phyloP scores from a whole-genome alignment of 2,113 vertebrate genomes.

The Salvelinus sp. region DNA sequence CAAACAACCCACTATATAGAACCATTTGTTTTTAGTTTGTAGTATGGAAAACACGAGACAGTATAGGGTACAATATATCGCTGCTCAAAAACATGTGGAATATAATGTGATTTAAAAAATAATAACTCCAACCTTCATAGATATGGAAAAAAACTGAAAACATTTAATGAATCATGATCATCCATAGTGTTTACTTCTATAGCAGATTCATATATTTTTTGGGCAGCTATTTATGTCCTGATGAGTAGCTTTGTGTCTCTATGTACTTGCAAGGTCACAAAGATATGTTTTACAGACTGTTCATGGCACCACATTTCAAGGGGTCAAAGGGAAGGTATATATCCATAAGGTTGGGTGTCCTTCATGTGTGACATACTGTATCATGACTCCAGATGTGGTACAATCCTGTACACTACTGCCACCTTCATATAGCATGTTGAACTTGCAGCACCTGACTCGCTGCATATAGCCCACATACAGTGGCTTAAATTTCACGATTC shows the following conservation, averaged over 20 bases:
- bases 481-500: background rate
- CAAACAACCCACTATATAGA: too few relatives aligned
- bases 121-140: background rate
- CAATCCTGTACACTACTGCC: constrained; percentile 22
- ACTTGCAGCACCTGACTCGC: background rate
- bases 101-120: background rate
- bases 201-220: too few relatives aligned
- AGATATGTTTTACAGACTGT: background rate
- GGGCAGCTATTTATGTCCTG: too few relatives aligned
- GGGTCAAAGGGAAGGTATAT: constrained; percentile 6
- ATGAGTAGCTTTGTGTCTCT: too few relatives aligned
- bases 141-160: too few relatives aligned
- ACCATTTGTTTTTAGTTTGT: too few relatives aligned
- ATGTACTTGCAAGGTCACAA: background rate
- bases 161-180: too few relatives aligned
- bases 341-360: background rate
- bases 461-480: background rate
- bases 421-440: background rate
- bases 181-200: too few relatives aligned
- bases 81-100: too few relatives aligned
- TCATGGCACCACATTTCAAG: background rate
- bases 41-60: too few relatives aligned
- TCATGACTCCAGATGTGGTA: background rate
- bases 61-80: too few relatives aligned
- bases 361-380: constrained; percentile 1